A percentile compares a stretch with the other conserved stretches of the same genome.
Conservation (phyloP, 2,113 vertebrate species). For the Rousettus leschenaultii region DNA sequence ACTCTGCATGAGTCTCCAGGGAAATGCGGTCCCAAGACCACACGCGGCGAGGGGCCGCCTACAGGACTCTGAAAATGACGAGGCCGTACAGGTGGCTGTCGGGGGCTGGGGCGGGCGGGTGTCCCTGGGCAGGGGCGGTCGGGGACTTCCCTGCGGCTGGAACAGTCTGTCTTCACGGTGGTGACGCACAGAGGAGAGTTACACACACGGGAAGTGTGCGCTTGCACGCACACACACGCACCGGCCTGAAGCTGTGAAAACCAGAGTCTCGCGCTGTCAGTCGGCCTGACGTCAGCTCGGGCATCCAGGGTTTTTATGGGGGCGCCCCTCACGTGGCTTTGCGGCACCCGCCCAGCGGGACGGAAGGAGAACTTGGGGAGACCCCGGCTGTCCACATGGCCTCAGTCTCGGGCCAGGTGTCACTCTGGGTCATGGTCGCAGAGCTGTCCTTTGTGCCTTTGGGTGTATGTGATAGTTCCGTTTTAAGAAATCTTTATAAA, state of each 20-base stretch:
- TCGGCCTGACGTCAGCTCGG: too few relatives aligned
- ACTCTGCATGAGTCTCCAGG: background rate
- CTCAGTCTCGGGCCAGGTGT: rapidly evolving
- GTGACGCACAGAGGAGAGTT: background rate
- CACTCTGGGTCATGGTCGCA: background rate
- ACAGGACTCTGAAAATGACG: rapidly evolving
- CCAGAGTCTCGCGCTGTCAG: background rate
- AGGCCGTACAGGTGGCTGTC: too few relatives aligned
- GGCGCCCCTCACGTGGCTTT: rapidly evolving
- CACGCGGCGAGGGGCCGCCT: background rate
- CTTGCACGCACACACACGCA: rapidly evolving
- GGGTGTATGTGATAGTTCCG: background rate
- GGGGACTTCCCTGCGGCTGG: too few relatives aligned
- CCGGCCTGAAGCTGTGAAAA: too few relatives aligned
- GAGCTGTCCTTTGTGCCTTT: rapidly evolving
- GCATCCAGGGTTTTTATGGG: rapidly evolving
- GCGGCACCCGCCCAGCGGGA: rapidly evolving
- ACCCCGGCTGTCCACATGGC: background rate
- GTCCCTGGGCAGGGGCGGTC: too few relatives aligned
- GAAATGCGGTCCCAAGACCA: rapidly evolving
- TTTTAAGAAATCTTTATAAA: background rate
- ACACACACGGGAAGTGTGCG: rapidly evolving
- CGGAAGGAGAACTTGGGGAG: background rate
- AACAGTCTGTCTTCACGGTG: too few relatives aligned
- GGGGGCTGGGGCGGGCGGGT: background rate